These are phyloP conservation scores for Drosophila elegans DNA, from an alignment of 1,140 invertebrate species.

Conservation along the genomic window DNA sequence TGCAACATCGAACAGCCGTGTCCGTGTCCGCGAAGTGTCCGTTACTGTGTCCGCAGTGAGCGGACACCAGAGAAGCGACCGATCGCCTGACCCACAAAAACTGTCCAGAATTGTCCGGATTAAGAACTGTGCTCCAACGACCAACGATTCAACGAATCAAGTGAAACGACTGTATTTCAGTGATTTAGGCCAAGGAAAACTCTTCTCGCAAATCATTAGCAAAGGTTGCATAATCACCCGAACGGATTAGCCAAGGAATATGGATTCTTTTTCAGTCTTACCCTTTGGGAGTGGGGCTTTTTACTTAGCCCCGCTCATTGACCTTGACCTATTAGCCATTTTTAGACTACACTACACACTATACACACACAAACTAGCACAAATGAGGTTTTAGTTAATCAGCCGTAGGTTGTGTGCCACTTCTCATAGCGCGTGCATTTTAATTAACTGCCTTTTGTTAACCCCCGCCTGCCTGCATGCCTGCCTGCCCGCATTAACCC, in stretches of 20 bases:
- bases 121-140: conserved; percentile 4
- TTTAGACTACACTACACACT: conserved; percentile 28
- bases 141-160: conserved; percentile 20
- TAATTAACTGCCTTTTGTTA: conserved; percentile 74
- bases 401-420: conserved; percentile 28
- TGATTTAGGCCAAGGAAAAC: conserved; percentile 24
- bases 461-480: conserved; percentile 31
- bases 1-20: conserved; percentile 2
- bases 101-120: conserved; percentile 20
- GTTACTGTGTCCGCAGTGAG: conserved; percentile 33
- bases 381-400: conserved; percentile 22
- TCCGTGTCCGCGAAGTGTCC: conserved; percentile 53
- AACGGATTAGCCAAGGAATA: conserved; percentile 5
- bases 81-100: conserved; percentile 11
- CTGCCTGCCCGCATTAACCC: conserved; percentile 62
- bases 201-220: neutral
- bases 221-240: conserved; percentile 36
- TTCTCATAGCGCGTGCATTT: conserved; percentile 36
- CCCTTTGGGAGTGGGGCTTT: conserved; percentile 4
- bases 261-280: conserved; percentile 3
- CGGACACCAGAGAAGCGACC: conserved; percentile 19
- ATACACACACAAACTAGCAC: conserved; percentile 13
- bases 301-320: conserved; percentile 51
- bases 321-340: conserved; percentile 77
- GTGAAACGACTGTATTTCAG: conserved; percentile 47